phyloP scores from a whole-genome alignment of 92 coral and sea anemone genomes.

The Epizoanthus stellaris region DNA sequence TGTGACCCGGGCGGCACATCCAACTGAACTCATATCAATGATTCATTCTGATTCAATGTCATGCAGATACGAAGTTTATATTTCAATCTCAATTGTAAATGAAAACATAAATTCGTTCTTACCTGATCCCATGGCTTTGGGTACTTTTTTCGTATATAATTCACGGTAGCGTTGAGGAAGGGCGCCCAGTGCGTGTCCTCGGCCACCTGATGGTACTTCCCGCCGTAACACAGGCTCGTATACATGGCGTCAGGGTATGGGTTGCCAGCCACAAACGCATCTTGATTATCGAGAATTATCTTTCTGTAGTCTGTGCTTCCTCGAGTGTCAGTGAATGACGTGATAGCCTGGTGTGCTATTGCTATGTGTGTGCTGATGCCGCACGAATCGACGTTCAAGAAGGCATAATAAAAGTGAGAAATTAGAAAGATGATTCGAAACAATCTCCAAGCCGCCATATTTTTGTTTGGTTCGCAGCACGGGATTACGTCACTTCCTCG shows the following conservation, averaged over 20 bases:
- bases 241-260: conserved; percentile 98
- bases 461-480: neutral
- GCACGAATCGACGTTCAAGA: conserved; percentile 49
- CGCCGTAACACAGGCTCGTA: conserved; percentile 77
- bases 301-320: conserved; percentile 79
- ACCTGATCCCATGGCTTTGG: conserved; percentile 98
- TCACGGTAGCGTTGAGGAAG: conserved; percentile 90
- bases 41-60: no score
- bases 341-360: conserved; percentile 88
- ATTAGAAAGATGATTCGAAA: neutral
- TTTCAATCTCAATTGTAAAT: neutral
- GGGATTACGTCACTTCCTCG: no score
- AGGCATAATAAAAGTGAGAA: neutral
- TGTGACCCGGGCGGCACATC: no score
- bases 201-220: conserved; percentile 77
- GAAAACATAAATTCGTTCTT: neutral
- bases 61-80: no score
- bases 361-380: conserved; percentile 96
- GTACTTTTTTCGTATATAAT: conserved; percentile 83
- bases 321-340: conserved; percentile 81
- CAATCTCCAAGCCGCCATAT: conserved; percentile 18
- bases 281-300: conserved; percentile 81
- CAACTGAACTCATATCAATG: no score
- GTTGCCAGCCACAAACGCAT: conserved; percentile 92
- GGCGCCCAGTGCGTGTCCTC: conserved; percentile 99